Base-by-base conservation (phyloP, 2,888 invertebrate species). In the Eulithis testata region DNA sequence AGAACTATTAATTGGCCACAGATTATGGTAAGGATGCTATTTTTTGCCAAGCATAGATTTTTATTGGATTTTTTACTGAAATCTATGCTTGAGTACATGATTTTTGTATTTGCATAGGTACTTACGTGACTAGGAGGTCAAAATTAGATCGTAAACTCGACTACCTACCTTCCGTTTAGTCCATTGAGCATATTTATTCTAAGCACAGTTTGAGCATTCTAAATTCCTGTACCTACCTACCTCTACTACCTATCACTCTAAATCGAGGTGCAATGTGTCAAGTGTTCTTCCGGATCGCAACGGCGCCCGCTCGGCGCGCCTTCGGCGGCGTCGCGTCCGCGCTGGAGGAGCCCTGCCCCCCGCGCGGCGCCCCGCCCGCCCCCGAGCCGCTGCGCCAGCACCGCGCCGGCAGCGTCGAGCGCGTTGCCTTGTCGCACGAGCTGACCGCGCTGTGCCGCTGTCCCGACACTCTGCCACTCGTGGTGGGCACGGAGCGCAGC, bases 401-500 rank as follows among this genome's bases (percentile, higher is more conserved):
- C 89, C 94, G 95, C 69, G 96, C 96, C 70, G 97, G 97, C 54
- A 98, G 98, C 69, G 87, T 94, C 61, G 99, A 99, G 88, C 95
- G 98, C 64, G 86, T 90, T 57, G 95, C 95, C 53, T 89, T 99
- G 40, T 94, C 95, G 73, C 93, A 94, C 58, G 96, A 96, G 53
- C 88, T 99, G 45, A 51, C 91, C 95, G 70, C 91, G 95, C 66
- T 95, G 95, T 72, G 91, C 95, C 11, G 87, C 91, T 36, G 93
- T 93, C 65, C 95, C 64, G 96, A 96, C 80, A 98, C 99, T 73
- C 95, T 99, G 67, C 99, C 99, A 7, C 96, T 99, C 82, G 95
- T 99, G 12, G 98, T 99, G 83, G 99, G 98, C n/a, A 96, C 96
- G 73, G 95, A 99, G 86, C 96, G 96, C 83, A 95, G 96, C 75